Evolutionary conservation across 1,140 invertebrate genomes (phyloP), one percentile per base, ranked within the genome.

Genomic region (Tetranychus cinnabarinus): DNA sequence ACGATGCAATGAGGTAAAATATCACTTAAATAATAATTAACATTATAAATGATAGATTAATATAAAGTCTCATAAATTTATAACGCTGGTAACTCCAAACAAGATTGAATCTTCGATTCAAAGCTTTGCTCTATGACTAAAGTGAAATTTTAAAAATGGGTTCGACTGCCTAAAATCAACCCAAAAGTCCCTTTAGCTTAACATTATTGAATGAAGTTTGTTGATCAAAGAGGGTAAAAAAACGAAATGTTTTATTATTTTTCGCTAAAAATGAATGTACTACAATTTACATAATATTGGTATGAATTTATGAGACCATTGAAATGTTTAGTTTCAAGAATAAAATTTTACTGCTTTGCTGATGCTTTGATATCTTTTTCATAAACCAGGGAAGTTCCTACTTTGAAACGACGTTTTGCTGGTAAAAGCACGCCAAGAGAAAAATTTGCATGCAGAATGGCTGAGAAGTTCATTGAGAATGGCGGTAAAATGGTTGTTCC

Each of bases 361-460:
- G 12, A 3, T 4, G 12, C 10, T 23, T 23, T 23, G 33, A 55
- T 55, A 2, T 55, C n/a, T 55, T 31, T 54, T 31, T 55, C 33
- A 23, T 23, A 23, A 5, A 34, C 12, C n/a, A 56, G 55, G 15
- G 82, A 65, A 65, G 82, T 85, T 23, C 85, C 88, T 6, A 75
- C 75, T 50, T 81, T 82, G 70, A 90, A 88, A 68, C 85, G 92
- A 69, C 77, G 85, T 60, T 89, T 97, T 60, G 89, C 91, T 37
- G 92, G 92, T 0, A 95, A 96, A 75, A 95, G 89, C 4, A 74
- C 97, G 64, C 92, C 92, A n/a, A 84, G 95, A 78, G 92, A 97
- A 72, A 97, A 97, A 69, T 97, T 93, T 76, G 82, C 85, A 42
- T 78, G 88, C 8, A 84, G 81, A 68, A 90, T 89, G 68, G 78